phyloP scores from a whole-genome alignment of 2,113 vertebrate species.

The Tetrao urogallus region DNA sequence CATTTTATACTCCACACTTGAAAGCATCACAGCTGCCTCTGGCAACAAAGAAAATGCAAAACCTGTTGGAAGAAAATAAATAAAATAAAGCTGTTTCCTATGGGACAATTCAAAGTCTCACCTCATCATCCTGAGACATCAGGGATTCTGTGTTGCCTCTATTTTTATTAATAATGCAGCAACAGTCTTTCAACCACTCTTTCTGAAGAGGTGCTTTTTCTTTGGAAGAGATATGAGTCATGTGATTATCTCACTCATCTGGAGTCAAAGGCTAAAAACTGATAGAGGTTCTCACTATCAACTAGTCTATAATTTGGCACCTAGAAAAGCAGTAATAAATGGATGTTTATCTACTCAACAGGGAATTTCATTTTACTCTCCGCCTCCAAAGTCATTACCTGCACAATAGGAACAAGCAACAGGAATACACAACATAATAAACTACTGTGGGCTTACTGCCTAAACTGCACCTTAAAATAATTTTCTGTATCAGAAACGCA shows the following conservation, averaged over 20 bases:
- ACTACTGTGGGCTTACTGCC: background rate
- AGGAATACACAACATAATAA: constrained; percentile 30
- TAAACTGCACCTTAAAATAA: background rate
- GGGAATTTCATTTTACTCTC: constrained; percentile 35
- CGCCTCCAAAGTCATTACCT: constrained; percentile 16
- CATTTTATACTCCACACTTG: constrained; percentile 32
- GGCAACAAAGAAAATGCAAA: constrained; percentile 56
- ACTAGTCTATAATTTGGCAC: constrained; percentile 56
- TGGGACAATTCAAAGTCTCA: constrained; percentile 59
- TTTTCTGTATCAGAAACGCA: background rate
- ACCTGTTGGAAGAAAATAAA: constrained; percentile 43
- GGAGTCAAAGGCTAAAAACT: constrained; percentile 50
- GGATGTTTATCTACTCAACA: constrained; percentile 28
- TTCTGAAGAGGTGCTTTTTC: constrained; percentile 30
- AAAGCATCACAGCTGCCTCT: constrained; percentile 32
- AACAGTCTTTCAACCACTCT: constrained; percentile 45
- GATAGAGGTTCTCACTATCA: constrained; percentile 35
- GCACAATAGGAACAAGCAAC: constrained; percentile 7
- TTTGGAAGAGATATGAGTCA: constrained; percentile 13
- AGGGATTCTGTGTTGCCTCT: constrained; percentile 37
- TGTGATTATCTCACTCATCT: constrained; percentile 39
- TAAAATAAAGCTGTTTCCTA: constrained; percentile 48
- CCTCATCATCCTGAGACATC: constrained; percentile 64
- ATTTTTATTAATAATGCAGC: constrained; percentile 57
- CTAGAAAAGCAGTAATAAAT: constrained; percentile 45